Percentiles rank a stretch among this genome's conserved stretches.
Evolutionary conservation across 1,140 invertebrate species (phyloP).

Genomic region (Xylocopa sonorina): DNA sequence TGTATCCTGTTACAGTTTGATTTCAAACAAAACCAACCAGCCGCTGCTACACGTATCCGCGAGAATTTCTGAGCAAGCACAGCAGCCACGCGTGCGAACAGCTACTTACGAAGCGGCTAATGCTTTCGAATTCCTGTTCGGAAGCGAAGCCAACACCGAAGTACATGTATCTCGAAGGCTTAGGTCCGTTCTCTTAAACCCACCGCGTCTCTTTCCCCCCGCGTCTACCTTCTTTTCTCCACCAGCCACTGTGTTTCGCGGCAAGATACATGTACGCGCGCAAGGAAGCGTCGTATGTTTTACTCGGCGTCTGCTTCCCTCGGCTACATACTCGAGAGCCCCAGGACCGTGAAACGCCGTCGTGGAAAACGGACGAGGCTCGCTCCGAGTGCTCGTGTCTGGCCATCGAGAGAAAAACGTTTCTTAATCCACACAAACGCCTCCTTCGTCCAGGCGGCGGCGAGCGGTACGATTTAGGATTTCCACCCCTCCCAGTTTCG

Average conservation of each 20-base stretch:
- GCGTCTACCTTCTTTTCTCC: background rate
- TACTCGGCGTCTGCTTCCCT: background rate
- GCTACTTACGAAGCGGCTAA: constrained; percentile 41
- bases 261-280: constrained; percentile 33
- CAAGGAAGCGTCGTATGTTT: constrained; percentile 17
- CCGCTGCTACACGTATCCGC: background rate
- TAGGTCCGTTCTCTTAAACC: constrained; percentile 17
- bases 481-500: background rate
- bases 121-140: constrained; percentile 37
- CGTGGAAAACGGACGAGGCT: constrained; percentile 44
- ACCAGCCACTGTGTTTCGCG: constrained; percentile 4
- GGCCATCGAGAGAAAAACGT: constrained; percentile 35
- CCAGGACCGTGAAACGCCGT: constrained; percentile 31
- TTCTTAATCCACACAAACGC: constrained; percentile 47
- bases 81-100: constrained; percentile 31
- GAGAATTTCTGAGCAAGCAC: background rate
- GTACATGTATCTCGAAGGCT: constrained; percentile 47
- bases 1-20: too few relatives aligned
- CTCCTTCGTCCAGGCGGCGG: constrained; percentile 8
- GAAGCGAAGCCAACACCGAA: constrained; percentile 10
- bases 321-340: constrained; percentile 17
- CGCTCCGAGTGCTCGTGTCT: constrained; percentile 29
- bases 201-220: background rate
- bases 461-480: constrained; percentile 47
- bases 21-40: background rate